These are phyloP conservation scores for Barbus barbus DNA, from an alignment of 2,113 vertebrate species.

Conservation along the genomic window DNA sequence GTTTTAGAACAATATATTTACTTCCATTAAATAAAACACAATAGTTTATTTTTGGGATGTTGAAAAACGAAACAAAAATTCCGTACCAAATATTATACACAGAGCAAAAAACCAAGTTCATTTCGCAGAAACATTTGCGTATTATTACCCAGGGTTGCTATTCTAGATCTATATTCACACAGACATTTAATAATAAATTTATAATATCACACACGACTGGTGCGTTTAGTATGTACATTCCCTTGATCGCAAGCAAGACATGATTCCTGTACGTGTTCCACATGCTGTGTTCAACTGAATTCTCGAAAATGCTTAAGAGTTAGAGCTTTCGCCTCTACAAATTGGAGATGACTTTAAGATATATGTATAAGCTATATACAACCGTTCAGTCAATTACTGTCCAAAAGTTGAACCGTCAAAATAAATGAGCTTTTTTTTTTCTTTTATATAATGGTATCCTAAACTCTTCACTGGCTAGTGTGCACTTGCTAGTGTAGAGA, in stretches of 20 bases:
- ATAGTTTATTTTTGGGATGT: conserved; percentile 85
- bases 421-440: conserved; percentile 80
- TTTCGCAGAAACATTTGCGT: conserved; percentile 89
- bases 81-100: conserved; percentile 97
- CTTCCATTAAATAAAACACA: conserved; percentile 99
- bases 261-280: conserved; percentile 75
- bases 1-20: conserved; percentile 81
- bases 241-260: conserved; percentile 79
- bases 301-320: conserved; percentile 90
- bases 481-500: conserved; percentile 47
- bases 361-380: conserved; percentile 85
- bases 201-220: conserved; percentile 98
- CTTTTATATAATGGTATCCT: conserved; percentile 79
- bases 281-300: conserved; percentile 98
- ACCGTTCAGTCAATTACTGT: conserved; percentile 90
- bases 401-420: conserved; percentile 92
- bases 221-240: conserved; percentile 98
- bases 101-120: conserved; percentile 88
- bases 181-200: conserved; percentile 87
- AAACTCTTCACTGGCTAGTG: conserved; percentile 61
- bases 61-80: conserved; percentile 83
- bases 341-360: conserved; percentile 96
- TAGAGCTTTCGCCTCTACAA: conserved; percentile 95
- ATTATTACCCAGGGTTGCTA: conserved; percentile 89
- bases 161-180: conserved; percentile 99